phyloP scores from a whole-genome alignment of 2,113 vertebrate species.

The Rhombomys opimus region DNA sequence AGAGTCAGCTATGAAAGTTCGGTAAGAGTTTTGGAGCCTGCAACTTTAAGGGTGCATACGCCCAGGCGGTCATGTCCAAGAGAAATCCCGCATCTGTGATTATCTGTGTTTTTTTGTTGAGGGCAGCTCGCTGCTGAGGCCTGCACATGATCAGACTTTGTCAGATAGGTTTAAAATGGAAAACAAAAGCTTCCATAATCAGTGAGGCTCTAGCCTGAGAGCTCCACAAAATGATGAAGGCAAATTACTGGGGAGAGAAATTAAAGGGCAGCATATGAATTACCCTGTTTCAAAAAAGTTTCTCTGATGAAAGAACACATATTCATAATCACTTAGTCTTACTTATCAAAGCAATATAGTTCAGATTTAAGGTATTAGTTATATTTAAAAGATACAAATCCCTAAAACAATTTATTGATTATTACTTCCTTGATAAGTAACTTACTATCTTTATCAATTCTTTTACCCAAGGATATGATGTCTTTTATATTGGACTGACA shows the following conservation, averaged over 20 bases:
- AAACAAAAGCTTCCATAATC: background rate
- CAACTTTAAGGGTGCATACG: background rate
- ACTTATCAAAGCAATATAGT: background rate
- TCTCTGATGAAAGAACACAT: background rate
- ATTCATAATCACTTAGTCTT: background rate
- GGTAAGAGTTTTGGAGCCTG: background rate
- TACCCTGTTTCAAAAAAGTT: background rate
- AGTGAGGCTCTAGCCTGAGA: background rate
- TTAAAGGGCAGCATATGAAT: background rate
- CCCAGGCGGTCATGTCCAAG: background rate
- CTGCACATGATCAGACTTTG: background rate
- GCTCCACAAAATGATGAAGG: background rate
- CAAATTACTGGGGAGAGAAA: background rate
- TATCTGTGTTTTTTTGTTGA: background rate
- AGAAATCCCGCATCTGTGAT: background rate
- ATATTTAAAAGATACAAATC: background rate
- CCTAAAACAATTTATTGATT: background rate
- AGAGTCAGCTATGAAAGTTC: background rate
- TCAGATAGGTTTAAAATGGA: background rate
- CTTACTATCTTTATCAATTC: background rate
- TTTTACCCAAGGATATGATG: slow-evolving; percentile 6
- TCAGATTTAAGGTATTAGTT: slow-evolving; percentile 19
- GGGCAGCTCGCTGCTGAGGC: background rate
- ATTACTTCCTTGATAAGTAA: background rate
- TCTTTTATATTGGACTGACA: background rate